Evolutionary conservation across 2,797 vertebrate genomes (phyloP).

Genomic region (Menidia menidia): DNA sequence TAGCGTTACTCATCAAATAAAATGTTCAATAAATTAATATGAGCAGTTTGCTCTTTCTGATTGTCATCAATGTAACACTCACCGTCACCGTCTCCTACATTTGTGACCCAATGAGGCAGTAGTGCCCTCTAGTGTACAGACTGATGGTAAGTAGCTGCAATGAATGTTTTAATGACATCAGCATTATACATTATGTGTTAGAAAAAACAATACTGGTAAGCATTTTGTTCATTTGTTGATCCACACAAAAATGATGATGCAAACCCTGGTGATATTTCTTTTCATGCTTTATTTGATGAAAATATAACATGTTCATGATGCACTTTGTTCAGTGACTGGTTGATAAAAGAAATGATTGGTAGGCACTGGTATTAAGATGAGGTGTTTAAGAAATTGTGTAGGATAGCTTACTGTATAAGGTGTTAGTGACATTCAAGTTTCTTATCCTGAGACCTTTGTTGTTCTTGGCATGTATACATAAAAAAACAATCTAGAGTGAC

Average conservation of each 20-base stretch:
- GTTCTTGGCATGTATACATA: not conserved
- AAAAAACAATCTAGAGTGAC: slow-evolving; percentile 4
- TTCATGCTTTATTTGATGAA: slow-evolving; percentile 48
- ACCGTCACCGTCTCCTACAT: slow-evolving; percentile 7
- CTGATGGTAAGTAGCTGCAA: slow-evolving; percentile 11
- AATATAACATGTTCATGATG: slow-evolving; percentile 7
- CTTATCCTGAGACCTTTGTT: not conserved
- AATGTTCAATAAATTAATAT: slow-evolving; percentile 57
- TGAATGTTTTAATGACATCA: slow-evolving; percentile 14
- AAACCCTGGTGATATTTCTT: not conserved
- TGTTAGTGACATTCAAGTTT: slow-evolving; percentile 3
- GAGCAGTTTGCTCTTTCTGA: slow-evolving; percentile 23
- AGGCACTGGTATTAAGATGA: slow-evolving; percentile 41
- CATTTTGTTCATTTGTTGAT: not conserved
- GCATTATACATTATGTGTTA: slow-evolving; percentile 3
- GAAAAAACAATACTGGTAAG: not conserved
- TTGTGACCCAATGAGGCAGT: slow-evolving; percentile 28
- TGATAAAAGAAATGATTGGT: slow-evolving; percentile 12
- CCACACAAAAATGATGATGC: not conserved
- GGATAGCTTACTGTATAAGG: not conserved
- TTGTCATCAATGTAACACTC: slow-evolving; percentile 40
- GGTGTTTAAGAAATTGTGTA: slow-evolving; percentile 6
- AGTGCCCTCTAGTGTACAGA: slow-evolving; percentile 66
- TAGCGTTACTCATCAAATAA: slow-evolving; percentile 37
- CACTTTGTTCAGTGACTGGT: slow-evolving; percentile 17